Percentiles rank a stretch among this genome's conserved stretches.
Conservation (phyloP, 2,888 invertebrate genomes). For the Omphaloscelis lunosa region DNA sequence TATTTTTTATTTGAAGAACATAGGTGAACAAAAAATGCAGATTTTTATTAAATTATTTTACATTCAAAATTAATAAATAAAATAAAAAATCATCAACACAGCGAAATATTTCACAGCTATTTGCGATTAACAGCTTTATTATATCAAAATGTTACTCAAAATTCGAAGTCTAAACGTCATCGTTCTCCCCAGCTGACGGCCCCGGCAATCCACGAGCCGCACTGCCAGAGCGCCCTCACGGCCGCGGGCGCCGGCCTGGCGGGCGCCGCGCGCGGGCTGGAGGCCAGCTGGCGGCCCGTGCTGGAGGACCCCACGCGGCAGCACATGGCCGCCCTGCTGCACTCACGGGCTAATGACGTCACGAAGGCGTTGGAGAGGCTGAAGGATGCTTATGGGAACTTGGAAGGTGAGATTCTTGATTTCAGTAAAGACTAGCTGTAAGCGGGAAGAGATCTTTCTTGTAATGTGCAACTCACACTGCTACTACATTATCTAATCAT, state of each 20-base stretch:
- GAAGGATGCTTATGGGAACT: slow-evolving; percentile 70
- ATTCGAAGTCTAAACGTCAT: not conserved
- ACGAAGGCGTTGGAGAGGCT: slow-evolving; percentile 78
- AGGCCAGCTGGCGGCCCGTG: slow-evolving; percentile 72
- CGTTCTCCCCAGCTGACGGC: slow-evolving; percentile 76
- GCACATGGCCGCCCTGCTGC: slow-evolving; percentile 67
- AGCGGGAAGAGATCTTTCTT: too few species aligned
- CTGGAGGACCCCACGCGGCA: slow-evolving; percentile 70
- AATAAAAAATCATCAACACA: not conserved
- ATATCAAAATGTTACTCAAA: not conserved
- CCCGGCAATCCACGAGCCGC: slow-evolving; percentile 80
- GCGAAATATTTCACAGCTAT: not conserved
- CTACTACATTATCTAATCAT: too few species aligned
- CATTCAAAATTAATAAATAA: not conserved
- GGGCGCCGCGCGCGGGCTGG: slow-evolving; percentile 72
- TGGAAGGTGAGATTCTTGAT: slow-evolving; percentile 40
- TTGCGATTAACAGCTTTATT: not conserved
- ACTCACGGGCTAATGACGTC: slow-evolving; percentile 70
- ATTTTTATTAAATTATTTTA: not conserved
- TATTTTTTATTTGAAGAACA: too few species aligned
- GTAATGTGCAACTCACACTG: too few species aligned
- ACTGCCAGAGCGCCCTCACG: slow-evolving; percentile 83
- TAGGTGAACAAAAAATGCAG: not conserved
- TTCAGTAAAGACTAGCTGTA: too few species aligned
- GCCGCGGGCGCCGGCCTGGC: slow-evolving; percentile 76